A percentile compares a stretch with the other conserved stretches of the same genome.
Conservation (phyloP, 2,888 invertebrate species). For the Drosophila algonquin region DNA sequence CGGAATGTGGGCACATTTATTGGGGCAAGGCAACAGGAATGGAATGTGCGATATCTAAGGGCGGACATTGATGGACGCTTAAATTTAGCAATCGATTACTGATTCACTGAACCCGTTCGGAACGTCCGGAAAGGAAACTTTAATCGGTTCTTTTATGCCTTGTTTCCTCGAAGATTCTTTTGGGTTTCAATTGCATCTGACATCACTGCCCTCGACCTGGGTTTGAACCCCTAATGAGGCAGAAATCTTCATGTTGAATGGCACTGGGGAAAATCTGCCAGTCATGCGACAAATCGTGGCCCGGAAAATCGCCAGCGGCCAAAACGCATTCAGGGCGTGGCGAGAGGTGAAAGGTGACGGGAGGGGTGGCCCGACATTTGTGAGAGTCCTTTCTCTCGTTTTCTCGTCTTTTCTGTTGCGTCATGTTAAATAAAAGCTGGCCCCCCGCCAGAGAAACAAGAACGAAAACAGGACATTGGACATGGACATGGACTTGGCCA, state of each 20-base stretch:
- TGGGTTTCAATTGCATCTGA: not conserved
- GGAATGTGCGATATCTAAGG: constrained; percentile 47
- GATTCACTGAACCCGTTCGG: no score
- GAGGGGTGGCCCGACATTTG: constrained; percentile 69
- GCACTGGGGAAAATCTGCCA: constrained; percentile 49
- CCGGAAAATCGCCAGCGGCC: constrained; percentile 61
- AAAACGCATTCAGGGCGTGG: constrained; percentile 51
- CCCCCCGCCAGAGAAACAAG: constrained; percentile 31
- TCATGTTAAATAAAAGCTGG: constrained; percentile 77
- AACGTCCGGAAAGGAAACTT: no score
- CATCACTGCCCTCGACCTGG: not conserved
- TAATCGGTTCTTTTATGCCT: not conserved
- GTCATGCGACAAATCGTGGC: constrained; percentile 60
- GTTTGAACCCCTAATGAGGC: constrained; percentile 43
- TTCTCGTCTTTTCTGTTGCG: constrained; percentile 68
- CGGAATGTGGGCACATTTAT: constrained; percentile 10
- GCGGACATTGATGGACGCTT: not conserved
- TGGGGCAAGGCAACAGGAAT: constrained; percentile 34
- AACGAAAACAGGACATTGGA: constrained; percentile 42
- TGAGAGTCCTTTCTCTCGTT: constrained; percentile 34
- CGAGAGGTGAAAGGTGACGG: constrained; percentile 46
- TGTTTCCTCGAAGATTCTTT: no score
- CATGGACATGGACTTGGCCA: constrained; percentile 55
- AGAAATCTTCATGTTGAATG: constrained; percentile 49
- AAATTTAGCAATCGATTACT: no score